phyloP scores from a whole-genome alignment of 2,113 vertebrate species.

The Motacilla tschutschensis region DNA sequence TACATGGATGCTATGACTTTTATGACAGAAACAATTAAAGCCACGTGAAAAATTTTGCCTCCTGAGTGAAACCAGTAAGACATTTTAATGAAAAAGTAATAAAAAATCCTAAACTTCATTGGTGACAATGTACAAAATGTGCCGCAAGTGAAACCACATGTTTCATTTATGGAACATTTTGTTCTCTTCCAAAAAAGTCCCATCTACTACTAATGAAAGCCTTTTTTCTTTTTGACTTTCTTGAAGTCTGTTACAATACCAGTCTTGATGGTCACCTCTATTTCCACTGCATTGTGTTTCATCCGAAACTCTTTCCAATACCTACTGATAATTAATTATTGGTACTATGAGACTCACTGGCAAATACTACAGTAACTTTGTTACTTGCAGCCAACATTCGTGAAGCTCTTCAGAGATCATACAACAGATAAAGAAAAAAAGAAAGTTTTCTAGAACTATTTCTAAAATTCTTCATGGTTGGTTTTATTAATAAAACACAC shows the following conservation, averaged over 20 bases:
- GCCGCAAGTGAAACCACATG: conserved; percentile 62
- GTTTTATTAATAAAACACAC: neutral
- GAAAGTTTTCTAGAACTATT: neutral
- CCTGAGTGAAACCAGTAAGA: conserved; percentile 62
- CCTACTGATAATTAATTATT: neutral
- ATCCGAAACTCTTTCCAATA: neutral
- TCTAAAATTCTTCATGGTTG: neutral
- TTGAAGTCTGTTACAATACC: neutral
- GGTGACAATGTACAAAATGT: conserved; percentile 63
- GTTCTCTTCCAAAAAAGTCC: conserved; percentile 44
- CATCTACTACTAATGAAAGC: conserved; percentile 27
- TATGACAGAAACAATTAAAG: conserved; percentile 66
- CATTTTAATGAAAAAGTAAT: conserved; percentile 67
- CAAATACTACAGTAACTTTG: neutral
- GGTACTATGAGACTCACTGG: neutral
- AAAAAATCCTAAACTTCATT: conserved; percentile 52
- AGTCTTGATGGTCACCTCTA: neutral
- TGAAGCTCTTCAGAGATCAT: neutral
- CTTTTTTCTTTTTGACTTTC: neutral
- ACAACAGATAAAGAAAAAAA: neutral
- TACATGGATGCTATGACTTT: conserved; percentile 58
- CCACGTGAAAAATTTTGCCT: conserved; percentile 61
- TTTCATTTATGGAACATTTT: conserved; percentile 53
- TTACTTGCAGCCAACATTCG: neutral
- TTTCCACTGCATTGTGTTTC: neutral